phyloP scores from a whole-genome alignment of 2,888 invertebrate genomes.

The Agrochola circellaris region DNA sequence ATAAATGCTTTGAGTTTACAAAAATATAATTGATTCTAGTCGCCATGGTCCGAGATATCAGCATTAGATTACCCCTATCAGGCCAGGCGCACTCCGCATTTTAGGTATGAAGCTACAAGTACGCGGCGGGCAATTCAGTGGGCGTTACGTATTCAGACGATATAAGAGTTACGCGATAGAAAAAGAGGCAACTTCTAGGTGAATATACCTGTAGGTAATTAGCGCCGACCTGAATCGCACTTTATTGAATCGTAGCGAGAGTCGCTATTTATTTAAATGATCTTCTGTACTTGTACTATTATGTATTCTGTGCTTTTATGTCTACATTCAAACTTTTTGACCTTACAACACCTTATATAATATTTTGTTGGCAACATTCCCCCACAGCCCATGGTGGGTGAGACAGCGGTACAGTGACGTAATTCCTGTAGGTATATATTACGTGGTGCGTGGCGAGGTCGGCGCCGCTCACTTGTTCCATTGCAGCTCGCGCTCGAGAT shows the following conservation, averaged over 20 bases:
- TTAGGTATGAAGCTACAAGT: too few relatives aligned
- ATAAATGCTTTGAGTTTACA: too few relatives aligned
- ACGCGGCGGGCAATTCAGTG: too few relatives aligned
- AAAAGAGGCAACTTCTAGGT: background rate
- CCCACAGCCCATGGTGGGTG: conserved; percentile 42
- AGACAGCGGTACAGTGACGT: conserved; percentile 45
- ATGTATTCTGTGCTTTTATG: too few relatives aligned
- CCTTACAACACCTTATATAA: background rate
- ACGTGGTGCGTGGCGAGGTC: conserved; percentile 54
- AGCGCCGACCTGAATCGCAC: background rate
- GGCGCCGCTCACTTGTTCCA: conserved; percentile 80
- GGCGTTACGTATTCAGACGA: too few relatives aligned
- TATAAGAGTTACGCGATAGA: background rate
- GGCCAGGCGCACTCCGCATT: too few relatives aligned
- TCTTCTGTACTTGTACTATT: too few relatives aligned
- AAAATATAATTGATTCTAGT: too few relatives aligned
- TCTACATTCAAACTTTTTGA: background rate
- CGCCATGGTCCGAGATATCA: background rate
- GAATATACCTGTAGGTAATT: background rate
- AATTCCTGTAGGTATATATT: conserved; percentile 65
- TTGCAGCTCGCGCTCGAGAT: conserved; percentile 88
- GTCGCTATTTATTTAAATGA: background rate
- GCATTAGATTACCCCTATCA: background rate
- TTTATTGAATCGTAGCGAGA: background rate
- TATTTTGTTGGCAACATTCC: conserved; percentile 1